Evolutionary conservation across 2,797 vertebrate species (phyloP).

Genomic region (Argentina silus): DNA sequence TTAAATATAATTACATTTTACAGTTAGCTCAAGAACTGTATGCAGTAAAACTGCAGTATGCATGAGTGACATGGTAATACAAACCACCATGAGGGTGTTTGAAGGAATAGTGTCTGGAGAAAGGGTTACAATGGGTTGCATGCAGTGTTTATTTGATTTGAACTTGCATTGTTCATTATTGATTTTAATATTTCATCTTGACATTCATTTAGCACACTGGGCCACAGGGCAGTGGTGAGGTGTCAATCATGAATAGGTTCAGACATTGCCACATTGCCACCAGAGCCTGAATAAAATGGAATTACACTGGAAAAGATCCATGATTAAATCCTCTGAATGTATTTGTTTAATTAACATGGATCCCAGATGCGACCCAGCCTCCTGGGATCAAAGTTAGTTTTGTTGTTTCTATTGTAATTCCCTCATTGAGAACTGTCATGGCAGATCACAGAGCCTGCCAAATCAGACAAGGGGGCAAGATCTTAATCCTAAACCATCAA

Average conservation of each 20-base stretch:
- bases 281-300: neutral
- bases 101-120: neutral
- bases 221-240: neutral
- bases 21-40: neutral
- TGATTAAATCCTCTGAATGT: neutral
- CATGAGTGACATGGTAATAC: neutral
- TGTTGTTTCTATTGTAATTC: neutral
- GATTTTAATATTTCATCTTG: neutral
- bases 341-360: conserved; percentile 19
- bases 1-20: neutral
- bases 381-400: neutral
- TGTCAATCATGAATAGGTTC: neutral
- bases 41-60: neutral
- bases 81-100: neutral
- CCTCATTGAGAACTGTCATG: conserved; percentile 26
- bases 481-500: conserved; percentile 52
- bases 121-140: neutral
- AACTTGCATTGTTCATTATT: neutral
- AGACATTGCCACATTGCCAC: conserved; percentile 4
- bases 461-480: conserved; percentile 38
- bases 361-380: neutral
- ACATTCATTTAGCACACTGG: neutral
- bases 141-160: neutral
- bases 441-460: conserved; percentile 34
- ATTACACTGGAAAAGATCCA: conserved; percentile 1